These are phyloP conservation scores for Alligator mississippiensis DNA, from an alignment of 2,113 vertebrate genomes.

Conservation along the genomic window DNA sequence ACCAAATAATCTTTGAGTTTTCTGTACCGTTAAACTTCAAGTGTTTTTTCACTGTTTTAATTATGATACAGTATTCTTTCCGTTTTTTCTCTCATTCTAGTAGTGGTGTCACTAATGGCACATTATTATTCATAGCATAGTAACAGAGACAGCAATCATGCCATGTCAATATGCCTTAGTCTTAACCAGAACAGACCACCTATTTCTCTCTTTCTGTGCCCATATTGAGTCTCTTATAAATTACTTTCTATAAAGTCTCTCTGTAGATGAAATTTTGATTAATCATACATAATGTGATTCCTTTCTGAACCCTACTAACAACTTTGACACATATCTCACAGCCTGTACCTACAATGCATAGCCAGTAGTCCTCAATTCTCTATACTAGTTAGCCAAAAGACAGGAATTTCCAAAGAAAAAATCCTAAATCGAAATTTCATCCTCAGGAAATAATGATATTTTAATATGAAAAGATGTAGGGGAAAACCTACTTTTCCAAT, in stretches of 20 bases:
- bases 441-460: neutral
- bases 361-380: neutral
- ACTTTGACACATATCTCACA: neutral
- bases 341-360: neutral
- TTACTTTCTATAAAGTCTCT: too few relatives aligned
- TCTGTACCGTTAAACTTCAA: neutral
- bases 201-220: too few relatives aligned
- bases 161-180: too few relatives aligned
- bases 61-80: neutral
- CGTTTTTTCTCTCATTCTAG: neutral
- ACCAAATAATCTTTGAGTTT: neutral
- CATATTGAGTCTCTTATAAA: too few relatives aligned
- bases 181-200: too few relatives aligned
- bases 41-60: neutral
- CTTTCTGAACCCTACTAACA: neutral
- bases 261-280: neutral
- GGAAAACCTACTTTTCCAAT: neutral
- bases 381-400: neutral
- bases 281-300: neutral
- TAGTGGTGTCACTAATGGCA: neutral
- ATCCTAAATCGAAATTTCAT: neutral
- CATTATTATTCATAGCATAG: too few relatives aligned
- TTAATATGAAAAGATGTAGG: neutral
- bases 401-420: neutral
- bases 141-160: too few relatives aligned